A percentile compares a stretch with the other conserved stretches of the same genome.
These are phyloP conservation scores for Macropus fuliginosus DNA, from an alignment of 2,797 vertebrate genomes.

Conservation along the genomic window DNA sequence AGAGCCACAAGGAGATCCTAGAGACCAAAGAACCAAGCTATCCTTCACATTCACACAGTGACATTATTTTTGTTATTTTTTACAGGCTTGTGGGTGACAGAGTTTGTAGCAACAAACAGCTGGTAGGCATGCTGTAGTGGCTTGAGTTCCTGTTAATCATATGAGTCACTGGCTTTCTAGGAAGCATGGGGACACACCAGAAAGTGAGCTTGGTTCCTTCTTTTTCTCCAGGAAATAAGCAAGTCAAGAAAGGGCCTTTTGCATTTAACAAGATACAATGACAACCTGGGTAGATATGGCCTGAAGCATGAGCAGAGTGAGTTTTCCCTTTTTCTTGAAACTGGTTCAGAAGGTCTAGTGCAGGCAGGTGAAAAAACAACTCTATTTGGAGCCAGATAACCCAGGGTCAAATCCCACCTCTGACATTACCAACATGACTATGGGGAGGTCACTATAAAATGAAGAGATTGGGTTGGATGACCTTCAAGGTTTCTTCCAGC, in stretches of 20 bases:
- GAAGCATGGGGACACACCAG: not conserved
- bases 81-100: not conserved
- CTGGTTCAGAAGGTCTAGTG: not conserved
- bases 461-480: not conserved
- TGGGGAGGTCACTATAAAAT: not conserved
- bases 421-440: not conserved
- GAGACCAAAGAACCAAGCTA: not conserved
- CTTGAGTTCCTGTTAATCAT: not conserved
- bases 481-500: not conserved
- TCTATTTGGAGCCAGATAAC: not conserved
- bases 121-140: slow-evolving; percentile 1
- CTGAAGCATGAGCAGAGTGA: not conserved
- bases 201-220: not conserved
- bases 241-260: not conserved
- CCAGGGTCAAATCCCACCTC: not conserved
- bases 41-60: not conserved
- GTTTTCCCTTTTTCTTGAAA: not conserved
- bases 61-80: not conserved
- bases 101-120: not conserved
- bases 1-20: not conserved
- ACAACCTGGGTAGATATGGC: not conserved
- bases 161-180: not conserved
- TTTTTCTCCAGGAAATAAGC: not conserved
- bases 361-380: not conserved
- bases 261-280: not conserved